Conservation (phyloP, 2,888 invertebrate genomes). For the Gymnoscelis rufifasciata region DNA sequence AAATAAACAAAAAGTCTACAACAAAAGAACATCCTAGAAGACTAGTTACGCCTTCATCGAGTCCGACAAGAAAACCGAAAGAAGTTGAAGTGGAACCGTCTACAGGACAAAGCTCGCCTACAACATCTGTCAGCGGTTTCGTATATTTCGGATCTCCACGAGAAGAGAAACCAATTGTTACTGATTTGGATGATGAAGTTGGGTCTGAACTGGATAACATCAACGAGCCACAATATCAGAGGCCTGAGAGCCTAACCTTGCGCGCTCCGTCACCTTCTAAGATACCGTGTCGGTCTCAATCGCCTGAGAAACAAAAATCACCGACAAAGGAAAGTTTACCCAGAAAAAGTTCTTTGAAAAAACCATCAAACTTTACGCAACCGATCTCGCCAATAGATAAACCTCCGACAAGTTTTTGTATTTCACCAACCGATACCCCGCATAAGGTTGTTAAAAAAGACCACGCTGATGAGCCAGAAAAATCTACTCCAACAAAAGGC, state of each 20-base stretch:
- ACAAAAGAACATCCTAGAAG: conserved; percentile 56
- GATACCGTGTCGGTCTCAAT: conserved; percentile 64
- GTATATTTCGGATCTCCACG: conserved; percentile 61
- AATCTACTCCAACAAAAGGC: conserved; percentile 51
- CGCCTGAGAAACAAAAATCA: conserved; percentile 53
- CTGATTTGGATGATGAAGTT: conserved; percentile 60
- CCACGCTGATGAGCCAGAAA: conserved; percentile 36
- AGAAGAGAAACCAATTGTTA: conserved; percentile 47
- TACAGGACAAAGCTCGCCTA: conserved; percentile 74
- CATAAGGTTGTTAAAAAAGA: conserved; percentile 53
- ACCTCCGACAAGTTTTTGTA: conserved; percentile 60
- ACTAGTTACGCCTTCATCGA: conserved; percentile 70
- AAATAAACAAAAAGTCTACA: conserved; percentile 41
- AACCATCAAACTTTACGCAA: conserved; percentile 47
- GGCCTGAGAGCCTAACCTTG: conserved; percentile 40
- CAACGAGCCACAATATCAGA: conserved; percentile 34
- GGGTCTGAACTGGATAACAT: conserved; percentile 35
- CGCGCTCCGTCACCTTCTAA: conserved; percentile 52
- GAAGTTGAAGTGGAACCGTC: conserved; percentile 52
- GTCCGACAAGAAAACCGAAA: conserved; percentile 68
- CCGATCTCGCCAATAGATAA: conserved; percentile 57
- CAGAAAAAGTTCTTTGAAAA: conserved; percentile 70
- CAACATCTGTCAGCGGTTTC: conserved; percentile 78
- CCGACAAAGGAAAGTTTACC: conserved; percentile 56
- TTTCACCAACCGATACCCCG: conserved; percentile 52